A percentile compares a stretch with the other conserved stretches of the same genome.
Conservation (phyloP, 2,888 invertebrate genomes). For the Eulithis testata region DNA sequence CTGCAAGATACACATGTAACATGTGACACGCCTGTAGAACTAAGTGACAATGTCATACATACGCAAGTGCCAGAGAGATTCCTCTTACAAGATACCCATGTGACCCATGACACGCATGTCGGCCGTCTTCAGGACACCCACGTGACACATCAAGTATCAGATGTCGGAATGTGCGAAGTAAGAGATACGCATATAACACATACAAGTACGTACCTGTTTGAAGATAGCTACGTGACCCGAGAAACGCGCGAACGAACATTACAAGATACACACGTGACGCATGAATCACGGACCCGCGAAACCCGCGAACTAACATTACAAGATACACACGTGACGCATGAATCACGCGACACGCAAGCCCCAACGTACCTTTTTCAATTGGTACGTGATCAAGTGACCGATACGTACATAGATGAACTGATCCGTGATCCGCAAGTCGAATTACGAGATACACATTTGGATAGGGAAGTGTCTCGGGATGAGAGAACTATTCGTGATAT, state of each 20-base stretch:
- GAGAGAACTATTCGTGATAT: slow-evolving; percentile 15
- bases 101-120: not conserved
- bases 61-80: not conserved
- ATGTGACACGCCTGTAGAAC: not conserved
- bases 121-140: slow-evolving; percentile 8
- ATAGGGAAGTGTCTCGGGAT: slow-evolving; percentile 9
- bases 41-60: not conserved
- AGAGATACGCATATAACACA: slow-evolving; percentile 11
- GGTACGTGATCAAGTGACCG: too few relatives aligned
- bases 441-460: slow-evolving; percentile 20
- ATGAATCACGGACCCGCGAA: not conserved
- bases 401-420: too few relatives aligned
- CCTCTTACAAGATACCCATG: too few relatives aligned
- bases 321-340: slow-evolving; percentile 4
- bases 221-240: not conserved
- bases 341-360: too few relatives aligned
- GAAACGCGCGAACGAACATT: not conserved
- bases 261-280: slow-evolving; percentile 4
- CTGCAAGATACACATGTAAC: slow-evolving; percentile 8
- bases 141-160: slow-evolving; percentile 10
- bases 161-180: slow-evolving; percentile 1
- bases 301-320: not conserved
- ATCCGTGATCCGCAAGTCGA: not conserved
- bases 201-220: too few relatives aligned
- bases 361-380: too few relatives aligned